Evolutionary conservation across 2,797 vertebrate species (phyloP).

Genomic region (Diplodus sargus): DNA sequence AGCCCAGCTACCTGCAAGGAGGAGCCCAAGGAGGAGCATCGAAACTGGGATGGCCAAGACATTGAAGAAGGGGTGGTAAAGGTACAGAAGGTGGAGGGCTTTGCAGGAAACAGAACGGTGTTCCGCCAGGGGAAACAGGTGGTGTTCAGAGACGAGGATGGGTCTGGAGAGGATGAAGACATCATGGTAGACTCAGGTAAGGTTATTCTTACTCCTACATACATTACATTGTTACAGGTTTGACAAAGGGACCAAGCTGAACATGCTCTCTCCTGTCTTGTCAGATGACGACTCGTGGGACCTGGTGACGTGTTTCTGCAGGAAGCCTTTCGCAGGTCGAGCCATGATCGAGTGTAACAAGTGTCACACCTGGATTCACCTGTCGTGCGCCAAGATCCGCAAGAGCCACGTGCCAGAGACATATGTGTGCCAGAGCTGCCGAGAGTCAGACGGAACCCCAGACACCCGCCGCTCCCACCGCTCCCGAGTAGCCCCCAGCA

Average conservation of each 20-base stretch:
- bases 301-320: constrained; percentile 98
- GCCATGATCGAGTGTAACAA: constrained; percentile 98
- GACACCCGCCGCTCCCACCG: constrained; percentile 96
- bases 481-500: constrained; percentile 91
- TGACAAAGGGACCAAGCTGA: not conserved
- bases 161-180: constrained; percentile 95
- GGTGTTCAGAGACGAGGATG: constrained; percentile 96
- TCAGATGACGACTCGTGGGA: constrained; percentile 98
- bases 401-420: constrained; percentile 97
- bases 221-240: not conserved
- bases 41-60: constrained; percentile 76
- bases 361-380: constrained; percentile 97
- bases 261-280: constrained; percentile 18
- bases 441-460: constrained; percentile 87
- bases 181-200: constrained; percentile 99
- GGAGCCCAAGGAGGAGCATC: constrained; percentile 78
- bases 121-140: constrained; percentile 98
- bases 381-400: constrained; percentile 98
- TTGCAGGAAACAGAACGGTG: constrained; percentile 89
- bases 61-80: constrained; percentile 82
- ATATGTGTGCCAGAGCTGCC: constrained; percentile 96
- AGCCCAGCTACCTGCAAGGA: constrained; percentile 78
- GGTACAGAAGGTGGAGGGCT: constrained; percentile 80
- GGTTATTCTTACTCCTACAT: constrained; percentile 14
- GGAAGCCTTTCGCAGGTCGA: constrained; percentile 96